These are phyloP conservation scores for Caenorhabditis doughertyi DNA, from an alignment of 2,888 invertebrate species.

Conservation along the genomic window DNA sequence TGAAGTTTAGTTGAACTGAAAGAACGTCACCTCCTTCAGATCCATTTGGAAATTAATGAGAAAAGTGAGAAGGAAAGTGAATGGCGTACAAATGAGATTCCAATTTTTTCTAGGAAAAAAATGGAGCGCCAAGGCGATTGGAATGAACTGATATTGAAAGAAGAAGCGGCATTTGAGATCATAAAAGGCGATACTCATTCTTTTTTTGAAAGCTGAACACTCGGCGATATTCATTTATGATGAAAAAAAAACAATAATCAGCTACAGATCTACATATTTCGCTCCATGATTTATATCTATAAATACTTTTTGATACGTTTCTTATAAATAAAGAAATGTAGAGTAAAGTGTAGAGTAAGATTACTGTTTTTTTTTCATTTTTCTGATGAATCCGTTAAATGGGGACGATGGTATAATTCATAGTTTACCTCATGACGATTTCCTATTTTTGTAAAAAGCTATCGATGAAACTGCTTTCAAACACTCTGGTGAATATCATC, in stretches of 20 bases:
- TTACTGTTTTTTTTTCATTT: too few relatives aligned
- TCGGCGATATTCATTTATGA: not conserved
- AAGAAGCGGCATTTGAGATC: slow-evolving; percentile 15
- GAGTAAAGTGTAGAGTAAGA: too few relatives aligned
- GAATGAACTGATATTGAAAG: slow-evolving; percentile 24
- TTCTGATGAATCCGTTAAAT: too few relatives aligned
- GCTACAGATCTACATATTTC: slow-evolving; percentile 8
- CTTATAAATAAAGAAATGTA: too few relatives aligned
- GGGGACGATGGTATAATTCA: too few relatives aligned
- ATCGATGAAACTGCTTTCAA: too few relatives aligned
- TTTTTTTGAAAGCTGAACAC: not conserved
- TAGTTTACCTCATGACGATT: too few relatives aligned
- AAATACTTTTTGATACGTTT: slow-evolving; percentile 9
- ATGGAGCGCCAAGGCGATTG: slow-evolving; percentile 21
- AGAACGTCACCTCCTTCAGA: not conserved
- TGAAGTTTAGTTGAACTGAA: slow-evolving; percentile 22
- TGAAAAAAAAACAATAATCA: not conserved
- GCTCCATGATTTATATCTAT: not conserved
- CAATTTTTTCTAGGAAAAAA: slow-evolving; percentile 11
- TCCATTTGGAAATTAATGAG: slow-evolving; percentile 17
- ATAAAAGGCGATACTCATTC: slow-evolving; percentile 3
- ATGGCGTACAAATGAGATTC: not conserved
- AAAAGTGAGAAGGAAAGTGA: not conserved
- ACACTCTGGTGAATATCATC: too few relatives aligned
- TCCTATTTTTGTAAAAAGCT: too few relatives aligned